Evolutionary conservation across 2,113 vertebrate species (phyloP).

Genomic region (Nibea coibor): DNA sequence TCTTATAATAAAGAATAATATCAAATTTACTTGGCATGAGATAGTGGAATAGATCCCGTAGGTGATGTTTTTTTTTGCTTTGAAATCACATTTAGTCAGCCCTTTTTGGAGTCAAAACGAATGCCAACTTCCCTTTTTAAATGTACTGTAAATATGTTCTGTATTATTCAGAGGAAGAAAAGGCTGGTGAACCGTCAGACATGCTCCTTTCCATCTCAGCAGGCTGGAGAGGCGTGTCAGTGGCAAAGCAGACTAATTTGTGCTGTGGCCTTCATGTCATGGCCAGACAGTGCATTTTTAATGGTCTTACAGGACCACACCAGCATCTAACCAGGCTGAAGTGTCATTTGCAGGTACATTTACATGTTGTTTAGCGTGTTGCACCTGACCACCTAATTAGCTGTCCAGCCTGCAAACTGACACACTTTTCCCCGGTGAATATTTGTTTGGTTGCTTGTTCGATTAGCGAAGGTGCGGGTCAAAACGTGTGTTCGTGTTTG

Average conservation of each 20-base stretch:
- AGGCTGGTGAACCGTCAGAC: background rate
- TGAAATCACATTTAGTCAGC: background rate
- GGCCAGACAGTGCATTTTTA: background rate
- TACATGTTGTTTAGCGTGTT: background rate
- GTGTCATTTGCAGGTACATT: background rate
- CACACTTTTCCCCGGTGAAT: background rate
- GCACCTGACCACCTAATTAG: slow-evolving; percentile 22
- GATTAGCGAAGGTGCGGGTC: background rate
- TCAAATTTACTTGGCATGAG: background rate
- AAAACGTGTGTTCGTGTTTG: background rate
- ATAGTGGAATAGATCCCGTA: background rate
- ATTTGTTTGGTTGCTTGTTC: background rate
- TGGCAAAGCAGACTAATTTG: background rate
- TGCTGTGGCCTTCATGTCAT: background rate
- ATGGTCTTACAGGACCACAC: background rate
- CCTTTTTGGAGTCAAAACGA: background rate
- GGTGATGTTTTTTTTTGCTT: background rate
- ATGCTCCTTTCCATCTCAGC: background rate
- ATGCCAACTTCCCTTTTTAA: background rate
- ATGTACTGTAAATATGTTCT: background rate
- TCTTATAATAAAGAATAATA: background rate
- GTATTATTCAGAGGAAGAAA: background rate
- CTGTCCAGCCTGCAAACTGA: background rate
- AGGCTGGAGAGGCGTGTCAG: too few species aligned
- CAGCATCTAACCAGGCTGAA: background rate